Conservation (phyloP, 2,113 vertebrate genomes). For the Indicator maculatus region DNA sequence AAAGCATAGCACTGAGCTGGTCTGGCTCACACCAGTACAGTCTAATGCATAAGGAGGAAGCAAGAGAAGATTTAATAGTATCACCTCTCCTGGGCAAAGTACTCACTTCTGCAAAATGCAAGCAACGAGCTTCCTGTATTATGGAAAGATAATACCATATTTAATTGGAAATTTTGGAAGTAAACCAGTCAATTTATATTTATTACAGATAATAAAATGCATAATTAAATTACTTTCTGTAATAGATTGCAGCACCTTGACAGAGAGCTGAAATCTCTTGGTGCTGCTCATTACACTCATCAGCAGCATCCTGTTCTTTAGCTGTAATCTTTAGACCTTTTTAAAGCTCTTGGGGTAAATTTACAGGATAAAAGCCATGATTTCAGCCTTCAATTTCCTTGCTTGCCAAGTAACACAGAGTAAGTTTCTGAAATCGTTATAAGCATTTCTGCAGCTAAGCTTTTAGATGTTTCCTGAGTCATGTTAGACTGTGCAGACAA, state of each 20-base stretch:
- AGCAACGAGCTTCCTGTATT: neutral
- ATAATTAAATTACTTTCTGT: slow-evolving; percentile 3
- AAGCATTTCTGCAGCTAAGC: neutral
- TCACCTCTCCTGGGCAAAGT: neutral
- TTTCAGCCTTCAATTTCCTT: neutral
- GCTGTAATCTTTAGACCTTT: neutral
- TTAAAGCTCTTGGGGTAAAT: neutral
- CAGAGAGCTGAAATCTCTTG: neutral
- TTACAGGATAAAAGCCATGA: slow-evolving; percentile 9
- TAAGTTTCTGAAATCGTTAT: neutral
- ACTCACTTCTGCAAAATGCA: neutral
- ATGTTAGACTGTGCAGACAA: neutral
- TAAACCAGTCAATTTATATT: neutral
- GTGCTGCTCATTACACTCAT: neutral
- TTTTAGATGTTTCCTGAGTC: neutral
- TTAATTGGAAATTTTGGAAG: neutral
- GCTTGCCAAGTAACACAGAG: neutral
- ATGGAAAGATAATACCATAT: neutral
- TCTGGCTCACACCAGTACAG: too few relatives aligned
- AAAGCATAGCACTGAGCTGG: too few relatives aligned
- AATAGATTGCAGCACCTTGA: neutral
- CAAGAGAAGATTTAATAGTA: neutral
- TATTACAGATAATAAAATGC: neutral
- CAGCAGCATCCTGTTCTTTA: neutral
- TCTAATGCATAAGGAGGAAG: neutral